A percentile compares a stretch with the other conserved stretches of the same genome.
Conservation (phyloP, 2,113 vertebrate genomes). For the Callospermophilus lateralis region DNA sequence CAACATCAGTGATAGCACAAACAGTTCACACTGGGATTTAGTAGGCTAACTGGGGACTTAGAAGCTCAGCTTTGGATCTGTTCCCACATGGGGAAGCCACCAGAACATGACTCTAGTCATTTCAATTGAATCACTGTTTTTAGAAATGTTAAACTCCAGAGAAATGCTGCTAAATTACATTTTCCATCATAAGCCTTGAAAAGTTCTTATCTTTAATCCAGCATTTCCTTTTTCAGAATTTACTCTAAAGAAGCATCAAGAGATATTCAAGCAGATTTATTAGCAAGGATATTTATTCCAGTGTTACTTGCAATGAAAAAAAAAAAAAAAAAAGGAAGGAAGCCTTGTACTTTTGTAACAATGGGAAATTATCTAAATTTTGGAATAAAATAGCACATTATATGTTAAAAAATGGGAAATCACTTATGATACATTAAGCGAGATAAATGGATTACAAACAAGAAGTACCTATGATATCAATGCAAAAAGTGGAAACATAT, state of each 20-base stretch:
- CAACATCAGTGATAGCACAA: no score
- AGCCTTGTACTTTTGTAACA: not conserved
- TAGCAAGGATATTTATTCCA: not conserved
- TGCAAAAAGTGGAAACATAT: not conserved
- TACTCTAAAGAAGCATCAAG: constrained; percentile 28
- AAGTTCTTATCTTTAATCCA: constrained; percentile 16
- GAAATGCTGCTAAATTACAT: constrained; percentile 4
- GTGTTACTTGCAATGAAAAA: constrained; percentile 14
- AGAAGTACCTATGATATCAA: not conserved
- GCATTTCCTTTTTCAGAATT: constrained; percentile 52
- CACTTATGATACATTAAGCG: not conserved
- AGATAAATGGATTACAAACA: constrained; percentile 13
- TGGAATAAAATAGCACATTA: not conserved
- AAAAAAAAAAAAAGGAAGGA: not conserved
- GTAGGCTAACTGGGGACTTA: not conserved
- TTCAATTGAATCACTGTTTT: not conserved
- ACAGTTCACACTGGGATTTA: constrained; percentile 2
- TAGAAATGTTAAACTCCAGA: constrained; percentile 49
- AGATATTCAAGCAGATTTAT: constrained; percentile 16
- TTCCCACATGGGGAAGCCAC: not conserved
- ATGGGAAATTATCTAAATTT: not conserved
- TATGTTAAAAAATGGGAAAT: constrained; percentile 54
- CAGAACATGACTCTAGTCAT: not conserved
- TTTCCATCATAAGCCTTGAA: constrained; percentile 30
- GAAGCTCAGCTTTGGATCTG: not conserved